phyloP scores from a whole-genome alignment of 2,797 vertebrate genomes.

The Dipus sagitta region DNA sequence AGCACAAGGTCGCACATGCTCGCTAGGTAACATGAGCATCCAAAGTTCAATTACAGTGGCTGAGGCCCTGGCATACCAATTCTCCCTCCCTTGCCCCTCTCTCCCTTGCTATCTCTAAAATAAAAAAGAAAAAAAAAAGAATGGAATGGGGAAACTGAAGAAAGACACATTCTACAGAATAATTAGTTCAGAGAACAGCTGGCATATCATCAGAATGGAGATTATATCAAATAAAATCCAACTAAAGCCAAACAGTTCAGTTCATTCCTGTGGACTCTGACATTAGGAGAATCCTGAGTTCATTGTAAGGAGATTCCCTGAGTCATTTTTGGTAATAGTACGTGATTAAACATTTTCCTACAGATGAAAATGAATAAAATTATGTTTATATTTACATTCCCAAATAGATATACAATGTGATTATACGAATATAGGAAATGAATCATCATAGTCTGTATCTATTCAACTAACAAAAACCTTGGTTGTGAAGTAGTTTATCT shows the following conservation, averaged over 20 bases:
- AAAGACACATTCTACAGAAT: background rate
- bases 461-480: background rate
- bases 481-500: conserved; percentile 45
- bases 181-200: background rate
- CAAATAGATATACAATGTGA: conserved; percentile 66
- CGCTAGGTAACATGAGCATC: too few species aligned
- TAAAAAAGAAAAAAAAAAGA: too few species aligned
- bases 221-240: background rate
- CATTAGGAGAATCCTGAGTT: conserved; percentile 48
- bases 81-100: too few species aligned
- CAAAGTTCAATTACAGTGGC: too few species aligned
- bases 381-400: conserved; percentile 60
- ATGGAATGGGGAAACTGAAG: background rate
- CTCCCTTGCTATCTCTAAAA: too few species aligned
- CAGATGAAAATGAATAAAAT: conserved; percentile 62
- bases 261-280: conserved; percentile 30
- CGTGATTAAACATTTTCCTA: conserved; percentile 58
- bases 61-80: too few species aligned
- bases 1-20: too few species aligned
- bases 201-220: background rate
- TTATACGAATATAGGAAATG: conserved; percentile 64
- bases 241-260: background rate
- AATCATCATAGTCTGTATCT: conserved; percentile 55
- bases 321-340: conserved; percentile 66
- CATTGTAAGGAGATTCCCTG: conserved; percentile 64